Evolutionary conservation across 2,797 vertebrate species (phyloP), one percentile per base, ranked within the genome.

Genomic region (Delichon dasypus): DNA sequence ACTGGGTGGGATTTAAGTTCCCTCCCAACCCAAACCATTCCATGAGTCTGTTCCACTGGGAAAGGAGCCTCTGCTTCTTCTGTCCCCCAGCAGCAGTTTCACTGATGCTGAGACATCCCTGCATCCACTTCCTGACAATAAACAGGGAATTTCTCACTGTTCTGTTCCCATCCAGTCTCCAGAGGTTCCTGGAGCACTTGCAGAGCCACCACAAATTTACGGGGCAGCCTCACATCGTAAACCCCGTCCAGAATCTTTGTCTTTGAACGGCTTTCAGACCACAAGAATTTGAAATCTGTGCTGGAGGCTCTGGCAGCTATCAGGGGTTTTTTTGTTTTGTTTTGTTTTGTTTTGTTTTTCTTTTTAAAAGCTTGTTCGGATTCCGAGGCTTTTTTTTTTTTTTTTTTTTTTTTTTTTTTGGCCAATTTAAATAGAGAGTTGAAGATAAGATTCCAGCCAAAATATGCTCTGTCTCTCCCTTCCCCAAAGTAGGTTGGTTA

Each of bases 401-500:
- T n/a, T n/a, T n/a, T 67, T 67, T 10, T 57, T 0, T 7, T 77
- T 88, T 38, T 38, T 38, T 74, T 67, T 67, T 10, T 57, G 45
- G 96, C 95, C 94, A 94, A 85, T 83, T 94, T 88, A 93, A 96
- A 93, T 19, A 85, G 8, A 13, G 84, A 91, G 45, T 42, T 48
- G 62, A 74, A 96, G 95, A 96, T 95, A 95, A 94, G 89, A 92
- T 89, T 83, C 93, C 94, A 93, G 79, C 85, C 85, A 85, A 89
- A 79, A 85, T 77, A 68, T 26, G 21, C 87, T 91, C 27, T 25
- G 25, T 83, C 61, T 91, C 75, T n/a, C 7, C 77, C 11, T 50
- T 73, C 72, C 84, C 75, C 53, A 20, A 53, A 92, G 79, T 27
- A 61, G 70, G 42, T 25, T 67, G 68, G 68, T 57, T 65, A 45